Evolutionary conservation across 2,888 invertebrate species (phyloP), one percentile per base, ranked within the genome.

Genomic region (Hedya salicella): DNA sequence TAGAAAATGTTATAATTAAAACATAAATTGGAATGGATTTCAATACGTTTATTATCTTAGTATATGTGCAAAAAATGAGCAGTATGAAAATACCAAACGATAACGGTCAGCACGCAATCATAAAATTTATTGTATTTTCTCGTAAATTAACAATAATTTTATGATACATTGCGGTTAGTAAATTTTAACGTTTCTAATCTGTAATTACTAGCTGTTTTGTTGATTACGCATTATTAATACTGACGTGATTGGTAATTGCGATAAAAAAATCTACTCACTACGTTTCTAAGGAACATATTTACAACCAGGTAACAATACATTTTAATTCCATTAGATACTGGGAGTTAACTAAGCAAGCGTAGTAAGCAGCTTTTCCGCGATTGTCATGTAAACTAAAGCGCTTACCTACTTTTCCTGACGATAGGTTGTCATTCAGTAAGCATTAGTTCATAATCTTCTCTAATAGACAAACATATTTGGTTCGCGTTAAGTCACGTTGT

Each of bases 381-480:
- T 54, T 49, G 66, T 54, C 66, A 36, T 66, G 66, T 66, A 66
- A 60, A 60, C 60, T 60, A 60, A 66, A 66, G 66, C 66, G 66
- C 66, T 66, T 66, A 66, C 66, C 66, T 66, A 66, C 60, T 66
- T 66, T 66, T 66, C 61, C 48, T 61, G 60, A 48, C 61, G 60
- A 66, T 66, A 66, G 60, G 54, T 54, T 66, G 60, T 66, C 66
- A 61, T 65, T 65, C 65, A 53, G 46, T 30, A 25, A 54, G 66
- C 42, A 61, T 66, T 61, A 66, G 60, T 66, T 54, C 36, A 30
- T 61, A 66, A 66, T 65, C 59, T 52, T 21, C 46, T 59, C 44
- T 46, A 59, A 65, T 64, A 13, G 52, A n/a, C 39, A 52, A 60
- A 52, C 60, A 65, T 30, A n/a, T 25, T 46, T 65, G 59, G 16